Evolutionary conservation across 2,888 invertebrate species (phyloP).

Genomic region (Xanthorhoe designata): DNA sequence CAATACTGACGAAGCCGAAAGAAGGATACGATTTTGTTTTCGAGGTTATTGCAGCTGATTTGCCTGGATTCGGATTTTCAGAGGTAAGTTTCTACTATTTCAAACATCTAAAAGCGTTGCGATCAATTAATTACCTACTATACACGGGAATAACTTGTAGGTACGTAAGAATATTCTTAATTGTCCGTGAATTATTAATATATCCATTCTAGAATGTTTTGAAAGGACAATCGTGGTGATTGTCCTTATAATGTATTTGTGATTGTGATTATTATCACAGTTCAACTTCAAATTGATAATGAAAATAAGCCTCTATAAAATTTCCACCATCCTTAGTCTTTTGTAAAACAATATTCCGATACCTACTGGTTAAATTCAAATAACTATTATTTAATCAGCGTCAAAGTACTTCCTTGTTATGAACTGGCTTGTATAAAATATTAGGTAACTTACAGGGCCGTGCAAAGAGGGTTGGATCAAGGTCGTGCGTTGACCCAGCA

Average conservation of each 20-base stretch:
- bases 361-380: not conserved
- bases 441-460: not conserved
- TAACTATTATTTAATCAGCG: not conserved
- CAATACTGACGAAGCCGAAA: slow-evolving; percentile 85
- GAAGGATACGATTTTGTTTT: slow-evolving; percentile 87
- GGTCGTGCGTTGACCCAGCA: not conserved
- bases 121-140: too few relatives aligned
- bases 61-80: slow-evolving; percentile 90
- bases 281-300: too few relatives aligned
- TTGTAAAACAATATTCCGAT: too few relatives aligned
- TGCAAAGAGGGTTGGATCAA: not conserved
- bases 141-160: too few relatives aligned
- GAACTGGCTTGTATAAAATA: not conserved
- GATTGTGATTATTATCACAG: too few relatives aligned
- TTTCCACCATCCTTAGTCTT: too few relatives aligned
- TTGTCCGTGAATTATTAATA: too few relatives aligned
- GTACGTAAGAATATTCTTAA: too few relatives aligned
- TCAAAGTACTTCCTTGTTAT: not conserved
- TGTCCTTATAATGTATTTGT: too few relatives aligned
- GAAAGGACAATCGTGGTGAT: too few relatives aligned
- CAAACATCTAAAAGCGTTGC: not conserved
- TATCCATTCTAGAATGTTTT: too few relatives aligned
- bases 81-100: slow-evolving; percentile 69
- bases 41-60: slow-evolving; percentile 88
- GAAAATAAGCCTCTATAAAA: too few relatives aligned